Evolutionary conservation across 2,113 vertebrate species (phyloP).

Genomic region (Leptobrachium ailaonicum): DNA sequence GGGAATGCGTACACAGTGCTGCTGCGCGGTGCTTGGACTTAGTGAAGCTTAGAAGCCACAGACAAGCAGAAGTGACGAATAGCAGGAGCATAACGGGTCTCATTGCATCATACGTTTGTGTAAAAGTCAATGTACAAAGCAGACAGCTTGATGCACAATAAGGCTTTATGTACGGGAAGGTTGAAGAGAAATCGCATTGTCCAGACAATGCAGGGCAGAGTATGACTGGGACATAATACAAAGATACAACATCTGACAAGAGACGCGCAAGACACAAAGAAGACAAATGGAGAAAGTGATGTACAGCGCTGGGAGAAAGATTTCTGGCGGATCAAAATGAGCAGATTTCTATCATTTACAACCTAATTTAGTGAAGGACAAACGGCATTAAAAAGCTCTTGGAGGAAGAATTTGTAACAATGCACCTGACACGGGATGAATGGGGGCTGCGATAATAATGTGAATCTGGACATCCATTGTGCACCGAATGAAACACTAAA

Average conservation of each 20-base stretch:
- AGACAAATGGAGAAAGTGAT: background rate
- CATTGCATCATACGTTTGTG: slow-evolving; percentile 28
- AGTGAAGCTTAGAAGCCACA: slow-evolving; percentile 32
- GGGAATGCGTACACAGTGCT: slow-evolving; percentile 21
- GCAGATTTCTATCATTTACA: background rate
- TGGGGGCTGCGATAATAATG: background rate
- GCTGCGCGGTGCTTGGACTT: slow-evolving; percentile 19
- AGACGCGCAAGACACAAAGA: background rate
- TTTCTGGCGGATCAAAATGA: slow-evolving; percentile 1
- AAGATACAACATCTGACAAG: background rate
- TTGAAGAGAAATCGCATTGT: slow-evolving; percentile 18
- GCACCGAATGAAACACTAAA: no score
- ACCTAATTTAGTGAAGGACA: slow-evolving; percentile 7
- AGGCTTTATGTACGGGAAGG: slow-evolving; percentile 19
- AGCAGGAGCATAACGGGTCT: slow-evolving; percentile 10
- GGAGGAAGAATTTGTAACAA: background rate
- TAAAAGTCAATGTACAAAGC: slow-evolving; percentile 31
- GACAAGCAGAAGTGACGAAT: slow-evolving; percentile 31
- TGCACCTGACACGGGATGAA: slow-evolving; percentile 3
- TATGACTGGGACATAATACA: slow-evolving; percentile 5
- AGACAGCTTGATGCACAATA: slow-evolving; percentile 39
- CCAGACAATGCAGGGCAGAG: slow-evolving; percentile 11
- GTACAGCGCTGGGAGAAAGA: background rate
- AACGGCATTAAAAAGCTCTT: background rate
- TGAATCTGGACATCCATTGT: background rate